Evolutionary conservation across 2,113 vertebrate species (phyloP), one percentile per base, ranked within the genome.

Genomic region (Plecotus auritus): DNA sequence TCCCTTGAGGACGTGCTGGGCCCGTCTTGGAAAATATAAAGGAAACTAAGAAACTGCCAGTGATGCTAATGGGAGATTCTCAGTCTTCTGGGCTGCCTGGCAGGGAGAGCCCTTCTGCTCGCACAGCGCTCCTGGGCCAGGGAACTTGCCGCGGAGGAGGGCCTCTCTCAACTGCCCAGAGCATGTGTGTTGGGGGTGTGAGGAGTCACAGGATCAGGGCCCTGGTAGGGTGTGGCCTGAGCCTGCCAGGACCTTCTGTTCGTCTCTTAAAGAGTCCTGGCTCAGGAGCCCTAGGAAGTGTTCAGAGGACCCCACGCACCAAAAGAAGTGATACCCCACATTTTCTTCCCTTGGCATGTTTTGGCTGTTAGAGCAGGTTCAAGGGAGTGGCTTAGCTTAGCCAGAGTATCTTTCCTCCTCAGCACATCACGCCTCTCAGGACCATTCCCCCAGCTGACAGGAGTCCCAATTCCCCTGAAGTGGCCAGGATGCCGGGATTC

Each of bases 11-110:
- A 93, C 17, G 18, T 67, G 72, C 91, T 2, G 4, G 69, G 78
- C 78, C 78, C 30, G 28, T 82, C 76, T 88, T 78, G 42, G 92
- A 95, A 78, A 77, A 14, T 78, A 82, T 45, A 85, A 54, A 93
- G 74, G 77, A 83, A 87, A 89, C 82, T 70, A 77, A 88, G 85
- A 77, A 37, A 17, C 73, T 47, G 40, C 77, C 67, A 80, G 42
- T 0, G 1, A 11, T 59, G 81, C 66, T 81, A 4, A 0, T 26
- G 72, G 85, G 72, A 94, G 51, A 76, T 11, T 64, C 83, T 95
- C 77, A 86, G 85, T 49, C 26, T 61, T 64, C 6, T 20, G 82
- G 56, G 70, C 82, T 81, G 85, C 77, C 77, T 72, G 85, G 64
- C 91, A 69, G 56, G 59, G 56, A 64, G 49, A 70, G 45, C 54